Evolutionary conservation across 1,140 invertebrate species (phyloP).

Genomic region (Scaptomyza graminum): DNA sequence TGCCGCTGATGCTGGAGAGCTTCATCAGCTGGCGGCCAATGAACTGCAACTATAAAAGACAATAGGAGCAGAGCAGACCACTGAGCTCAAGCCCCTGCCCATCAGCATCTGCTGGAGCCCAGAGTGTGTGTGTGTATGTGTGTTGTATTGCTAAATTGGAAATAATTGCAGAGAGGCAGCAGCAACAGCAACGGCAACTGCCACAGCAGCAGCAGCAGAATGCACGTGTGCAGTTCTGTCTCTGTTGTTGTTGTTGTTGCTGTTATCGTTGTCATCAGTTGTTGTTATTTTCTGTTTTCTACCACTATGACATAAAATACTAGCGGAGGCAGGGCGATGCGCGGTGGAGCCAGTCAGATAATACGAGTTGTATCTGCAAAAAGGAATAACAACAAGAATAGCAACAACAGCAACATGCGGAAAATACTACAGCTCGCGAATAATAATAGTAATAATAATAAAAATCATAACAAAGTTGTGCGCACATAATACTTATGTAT

Average conservation of each 20-base stretch:
- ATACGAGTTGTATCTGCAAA: constrained; percentile 31
- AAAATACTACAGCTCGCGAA: constrained; percentile 44
- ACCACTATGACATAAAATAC: constrained; percentile 73
- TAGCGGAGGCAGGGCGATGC: constrained; percentile 9
- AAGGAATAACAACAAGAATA: constrained; percentile 1
- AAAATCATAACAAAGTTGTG: constrained; percentile 73
- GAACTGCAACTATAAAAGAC: constrained; percentile 66
- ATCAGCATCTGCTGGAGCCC: constrained; percentile 42
- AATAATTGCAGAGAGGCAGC: constrained; percentile 71
- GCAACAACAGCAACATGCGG: constrained; percentile 39
- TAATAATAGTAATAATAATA: constrained; percentile 48
- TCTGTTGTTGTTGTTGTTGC: constrained; percentile 43
- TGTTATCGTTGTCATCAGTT: constrained; percentile 76
- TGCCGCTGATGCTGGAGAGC: constrained; percentile 39
- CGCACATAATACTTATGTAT: constrained; percentile 55
- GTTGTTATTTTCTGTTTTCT: constrained; percentile 45
- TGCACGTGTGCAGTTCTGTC: constrained; percentile 77
- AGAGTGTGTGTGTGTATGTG: background rate
- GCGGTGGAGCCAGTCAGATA: constrained; percentile 20
- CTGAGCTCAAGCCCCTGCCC: constrained; percentile 21
- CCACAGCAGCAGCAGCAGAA: constrained; percentile 42
- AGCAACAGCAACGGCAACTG: constrained; percentile 4
- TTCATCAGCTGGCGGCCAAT: constrained; percentile 64
- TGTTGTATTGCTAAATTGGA: constrained; percentile 80
- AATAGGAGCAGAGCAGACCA: constrained; percentile 58